Conservation (phyloP, 1,140 invertebrate species). For the Zaprionus ghesquierei region DNA sequence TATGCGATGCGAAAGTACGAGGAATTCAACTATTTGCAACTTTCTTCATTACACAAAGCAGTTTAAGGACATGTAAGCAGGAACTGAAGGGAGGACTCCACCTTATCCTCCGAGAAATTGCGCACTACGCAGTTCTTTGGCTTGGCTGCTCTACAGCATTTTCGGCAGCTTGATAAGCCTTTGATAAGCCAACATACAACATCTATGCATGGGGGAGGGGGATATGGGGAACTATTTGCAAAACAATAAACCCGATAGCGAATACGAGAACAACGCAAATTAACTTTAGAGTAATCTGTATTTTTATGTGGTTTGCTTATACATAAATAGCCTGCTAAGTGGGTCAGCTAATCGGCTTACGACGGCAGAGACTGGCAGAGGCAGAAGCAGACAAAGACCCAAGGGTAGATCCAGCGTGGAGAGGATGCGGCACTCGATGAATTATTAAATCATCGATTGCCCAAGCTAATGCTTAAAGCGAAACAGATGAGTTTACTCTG, state of each 20-base stretch:
- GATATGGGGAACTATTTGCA: neutral
- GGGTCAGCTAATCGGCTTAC: conserved; percentile 25
- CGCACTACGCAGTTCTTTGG: neutral
- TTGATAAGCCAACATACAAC: conserved; percentile 19
- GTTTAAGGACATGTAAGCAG: neutral
- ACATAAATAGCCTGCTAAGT: conserved; percentile 18
- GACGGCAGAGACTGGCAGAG: neutral
- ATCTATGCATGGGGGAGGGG: neutral
- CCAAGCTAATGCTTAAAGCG: neutral
- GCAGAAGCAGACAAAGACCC: no score
- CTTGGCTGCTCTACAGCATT: neutral
- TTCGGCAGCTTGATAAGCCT: neutral
- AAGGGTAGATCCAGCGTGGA: neutral
- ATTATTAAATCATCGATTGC: neutral
- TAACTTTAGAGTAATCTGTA: conserved; percentile 8
- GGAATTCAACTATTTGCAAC: neutral
- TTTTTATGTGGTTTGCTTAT: conserved; percentile 12
- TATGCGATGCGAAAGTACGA: neutral
- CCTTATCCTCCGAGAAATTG: neutral
- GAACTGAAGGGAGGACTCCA: neutral
- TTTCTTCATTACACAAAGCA: neutral
- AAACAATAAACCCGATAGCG: conserved; percentile 18
- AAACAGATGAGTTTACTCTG: neutral
- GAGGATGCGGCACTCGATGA: neutral
- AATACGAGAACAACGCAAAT: neutral